These are phyloP conservation scores for Rhinoptilus africanus DNA, from an alignment of 2,113 vertebrate genomes.

Conservation along the genomic window DNA sequence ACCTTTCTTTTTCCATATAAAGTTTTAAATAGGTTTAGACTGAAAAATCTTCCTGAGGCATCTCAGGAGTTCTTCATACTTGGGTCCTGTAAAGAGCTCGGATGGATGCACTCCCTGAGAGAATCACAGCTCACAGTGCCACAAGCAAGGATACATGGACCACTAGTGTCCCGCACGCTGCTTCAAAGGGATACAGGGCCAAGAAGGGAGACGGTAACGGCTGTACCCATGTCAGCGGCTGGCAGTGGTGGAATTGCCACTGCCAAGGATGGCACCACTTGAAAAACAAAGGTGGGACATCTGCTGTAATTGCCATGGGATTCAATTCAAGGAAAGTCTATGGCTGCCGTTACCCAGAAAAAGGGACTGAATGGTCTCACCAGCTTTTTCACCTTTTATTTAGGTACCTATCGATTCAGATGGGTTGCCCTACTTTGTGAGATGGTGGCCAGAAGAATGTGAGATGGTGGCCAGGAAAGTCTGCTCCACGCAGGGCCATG, in stretches of 20 bases:
- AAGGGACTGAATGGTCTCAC: background rate
- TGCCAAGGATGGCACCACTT: background rate
- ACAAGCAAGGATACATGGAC: background rate
- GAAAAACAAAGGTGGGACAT: background rate
- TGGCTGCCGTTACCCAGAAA: background rate
- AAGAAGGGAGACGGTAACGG: background rate
- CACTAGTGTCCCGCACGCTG: background rate
- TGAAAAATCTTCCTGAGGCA: background rate
- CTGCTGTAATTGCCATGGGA: background rate
- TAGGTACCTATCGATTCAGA: background rate
- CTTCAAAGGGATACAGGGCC: background rate
- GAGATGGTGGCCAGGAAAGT: background rate
- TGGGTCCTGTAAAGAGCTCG: background rate
- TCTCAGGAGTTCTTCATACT: background rate
- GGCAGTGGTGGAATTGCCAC: background rate
- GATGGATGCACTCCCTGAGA: background rate
- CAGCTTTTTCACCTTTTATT: background rate
- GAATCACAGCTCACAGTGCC: background rate
- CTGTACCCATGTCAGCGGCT: background rate
- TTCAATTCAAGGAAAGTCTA: background rate
- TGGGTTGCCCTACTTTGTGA: background rate
- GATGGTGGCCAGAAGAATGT: background rate
- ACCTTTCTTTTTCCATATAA: background rate
- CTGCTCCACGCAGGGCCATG: rapidly evolving
- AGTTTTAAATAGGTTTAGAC: background rate